Conservation (phyloP, 64 coral and sea anemone genomes). For the Pachyseris speciosa region DNA sequence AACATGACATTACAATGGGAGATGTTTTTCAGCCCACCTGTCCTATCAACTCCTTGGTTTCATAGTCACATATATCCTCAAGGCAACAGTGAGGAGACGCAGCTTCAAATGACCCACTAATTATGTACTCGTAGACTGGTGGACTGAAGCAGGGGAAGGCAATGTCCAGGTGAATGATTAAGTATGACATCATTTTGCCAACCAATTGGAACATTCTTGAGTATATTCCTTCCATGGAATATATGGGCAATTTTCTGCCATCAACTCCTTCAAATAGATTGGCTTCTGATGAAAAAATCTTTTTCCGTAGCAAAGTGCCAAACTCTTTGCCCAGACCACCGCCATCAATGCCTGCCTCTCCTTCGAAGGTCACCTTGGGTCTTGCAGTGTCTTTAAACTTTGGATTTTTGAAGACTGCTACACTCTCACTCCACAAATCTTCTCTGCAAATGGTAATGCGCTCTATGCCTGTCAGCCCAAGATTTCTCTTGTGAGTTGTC, state of each 20-base stretch:
- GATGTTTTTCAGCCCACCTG: not conserved
- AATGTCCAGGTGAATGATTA: slow-evolving; percentile 58
- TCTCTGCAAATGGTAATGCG: not conserved
- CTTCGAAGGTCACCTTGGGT: slow-evolving; percentile 41
- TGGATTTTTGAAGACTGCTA: slow-evolving; percentile 31
- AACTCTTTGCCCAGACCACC: slow-evolving; percentile 53
- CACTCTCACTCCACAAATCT: slow-evolving; percentile 35
- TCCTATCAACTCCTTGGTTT: not conserved
- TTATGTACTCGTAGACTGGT: slow-evolving; percentile 37
- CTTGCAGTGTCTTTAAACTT: slow-evolving; percentile 23
- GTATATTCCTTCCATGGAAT: slow-evolving; percentile 43
- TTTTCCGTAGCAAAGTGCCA: slow-evolving; percentile 16
- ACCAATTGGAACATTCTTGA: slow-evolving; percentile 36
- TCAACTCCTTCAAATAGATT: slow-evolving; percentile 57
- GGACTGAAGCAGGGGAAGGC: slow-evolving; percentile 42
- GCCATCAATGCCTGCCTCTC: slow-evolving; percentile 52
- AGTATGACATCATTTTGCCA: slow-evolving; percentile 66
- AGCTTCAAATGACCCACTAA: slow-evolving; percentile 23
- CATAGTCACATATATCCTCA: slow-evolving; percentile 46
- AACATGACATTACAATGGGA: not conserved
- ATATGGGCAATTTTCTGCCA: slow-evolving; percentile 46
- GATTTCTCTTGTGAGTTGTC: not conserved
- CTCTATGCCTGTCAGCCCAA: not conserved
- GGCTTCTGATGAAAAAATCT: slow-evolving; percentile 46
- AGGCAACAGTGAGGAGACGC: slow-evolving; percentile 11